A percentile compares a stretch with the other conserved stretches of the same genome.
These are phyloP conservation scores for Craniophora ligustri DNA, from an alignment of 2,888 invertebrate species.

Conservation along the genomic window DNA sequence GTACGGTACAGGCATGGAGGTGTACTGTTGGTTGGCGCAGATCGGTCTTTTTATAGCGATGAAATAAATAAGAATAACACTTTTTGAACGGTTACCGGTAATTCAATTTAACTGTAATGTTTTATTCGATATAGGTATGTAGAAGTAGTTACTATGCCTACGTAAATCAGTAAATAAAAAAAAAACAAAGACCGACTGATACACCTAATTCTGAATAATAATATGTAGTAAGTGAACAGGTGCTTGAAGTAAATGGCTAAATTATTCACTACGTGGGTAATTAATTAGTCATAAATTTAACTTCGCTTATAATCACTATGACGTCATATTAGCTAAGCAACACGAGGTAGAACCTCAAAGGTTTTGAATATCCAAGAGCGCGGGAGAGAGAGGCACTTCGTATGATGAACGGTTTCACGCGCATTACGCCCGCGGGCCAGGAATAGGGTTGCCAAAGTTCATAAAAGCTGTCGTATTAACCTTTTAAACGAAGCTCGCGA, in stretches of 20 bases:
- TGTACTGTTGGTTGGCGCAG: slow-evolving; percentile 35
- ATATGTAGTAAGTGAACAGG: slow-evolving; percentile 26
- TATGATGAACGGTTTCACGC: slow-evolving; percentile 76
- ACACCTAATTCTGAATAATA: no score
- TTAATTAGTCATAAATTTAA: slow-evolving; percentile 35
- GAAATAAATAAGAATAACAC: slow-evolving; percentile 18
- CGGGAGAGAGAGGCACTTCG: slow-evolving; percentile 48
- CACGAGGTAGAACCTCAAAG: slow-evolving; percentile 41
- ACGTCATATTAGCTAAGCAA: slow-evolving; percentile 41
- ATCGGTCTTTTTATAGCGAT: slow-evolving; percentile 15
- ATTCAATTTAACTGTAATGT: slow-evolving; percentile 13
- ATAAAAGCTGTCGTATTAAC: slow-evolving; percentile 44
- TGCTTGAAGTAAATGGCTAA: slow-evolving; percentile 21
- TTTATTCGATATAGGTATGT: no score
- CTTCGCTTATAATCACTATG: slow-evolving; percentile 20
- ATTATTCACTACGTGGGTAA: slow-evolving; percentile 29
- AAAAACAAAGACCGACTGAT: no score
- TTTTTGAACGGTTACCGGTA: slow-evolving; percentile 6
- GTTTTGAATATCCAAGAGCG: slow-evolving; percentile 64
- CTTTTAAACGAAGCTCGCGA: slow-evolving; percentile 23
- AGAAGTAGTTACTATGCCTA: no score
- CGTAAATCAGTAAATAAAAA: no score
- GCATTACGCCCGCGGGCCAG: slow-evolving; percentile 66
- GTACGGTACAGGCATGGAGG: slow-evolving; percentile 16
- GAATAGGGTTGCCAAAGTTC: slow-evolving; percentile 61